Evolutionary conservation across 2,113 vertebrate species (phyloP), one percentile per base, ranked within the genome.

Genomic region (Sorex fumeus): DNA sequence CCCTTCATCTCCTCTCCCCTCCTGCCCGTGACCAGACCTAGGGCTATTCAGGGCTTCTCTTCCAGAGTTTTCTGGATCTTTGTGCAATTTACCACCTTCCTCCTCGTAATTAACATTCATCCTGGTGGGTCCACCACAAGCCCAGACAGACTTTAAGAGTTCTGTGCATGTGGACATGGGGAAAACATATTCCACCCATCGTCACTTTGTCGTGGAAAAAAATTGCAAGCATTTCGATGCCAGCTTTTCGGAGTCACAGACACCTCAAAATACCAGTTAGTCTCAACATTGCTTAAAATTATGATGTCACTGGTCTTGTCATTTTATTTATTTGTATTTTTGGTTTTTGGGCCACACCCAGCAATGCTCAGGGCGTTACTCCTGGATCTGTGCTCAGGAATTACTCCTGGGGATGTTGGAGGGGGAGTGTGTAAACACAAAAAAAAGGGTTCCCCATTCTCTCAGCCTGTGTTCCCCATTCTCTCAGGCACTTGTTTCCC

Each of bases 321-420:
- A 72, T 53, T 91, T 89, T 28, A 81, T 78, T 40, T 27, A 10
- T 69, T 76, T 69, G 87, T 57, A 21, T 50, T 50, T 50, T 50
- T 5, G 47, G 47, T 10, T 50, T 50, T 50, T 2, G 13, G 47
- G 9, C 9, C 47, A 50, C 47, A 50, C 47, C 47, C 13, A 13
- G 47, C 13, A 50, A 50, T 50, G 9, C 47, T 50, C 47, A 50
- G 47, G 45, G 10, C 10, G 47, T 50, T 50, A 2, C 13, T 50
- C 47, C 47, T 50, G 47, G 47, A 50, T 50, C 47, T 50, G 47
- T 50, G 47, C 47, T 50, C 6, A 10, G 47, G 47, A 50, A 50
- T 50, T 50, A 50, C 13, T 50, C 47, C 10, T 50, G 47, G 47
- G 2, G 47, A 13, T 50, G 47, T 6, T 50, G 13, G 47, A 9